These are phyloP conservation scores for Lasioglossum morio DNA, from an alignment of 2,888 invertebrate species.

Conservation along the genomic window DNA sequence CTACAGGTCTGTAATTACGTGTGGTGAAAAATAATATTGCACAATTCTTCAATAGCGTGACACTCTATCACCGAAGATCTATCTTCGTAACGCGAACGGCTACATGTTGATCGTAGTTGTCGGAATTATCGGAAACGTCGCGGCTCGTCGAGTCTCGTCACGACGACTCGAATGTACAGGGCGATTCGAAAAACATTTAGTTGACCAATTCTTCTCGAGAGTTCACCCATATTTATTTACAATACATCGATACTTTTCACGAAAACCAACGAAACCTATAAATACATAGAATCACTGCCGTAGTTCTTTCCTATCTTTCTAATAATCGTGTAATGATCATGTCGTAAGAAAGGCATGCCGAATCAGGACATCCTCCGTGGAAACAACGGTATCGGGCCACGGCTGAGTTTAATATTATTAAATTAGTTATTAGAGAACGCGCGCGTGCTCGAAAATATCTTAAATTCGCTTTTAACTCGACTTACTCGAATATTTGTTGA, in stretches of 20 bases:
- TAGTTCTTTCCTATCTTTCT: background rate
- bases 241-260: background rate
- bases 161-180: background rate
- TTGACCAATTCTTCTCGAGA: background rate
- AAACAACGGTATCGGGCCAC: background rate
- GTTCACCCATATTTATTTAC: background rate
- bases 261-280: background rate
- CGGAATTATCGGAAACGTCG: background rate
- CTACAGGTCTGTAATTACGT: slow-evolving; percentile 34
- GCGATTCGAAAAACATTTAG: background rate
- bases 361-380: background rate
- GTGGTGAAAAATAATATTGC: slow-evolving; percentile 52
- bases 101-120: slow-evolving; percentile 38
- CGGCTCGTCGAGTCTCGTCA: too few relatives aligned
- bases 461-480: background rate
- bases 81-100: slow-evolving; percentile 36
- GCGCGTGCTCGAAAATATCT: background rate
- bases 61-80: slow-evolving; percentile 66
- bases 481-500: background rate
- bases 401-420: background rate
- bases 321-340: background rate
- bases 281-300: background rate
- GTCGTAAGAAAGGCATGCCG: background rate
- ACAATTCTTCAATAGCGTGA: slow-evolving; percentile 53
- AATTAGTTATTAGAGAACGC: background rate